Evolutionary conservation across 2,797 vertebrate species (phyloP).

Genomic region (Yasuhikotakia modesta): DNA sequence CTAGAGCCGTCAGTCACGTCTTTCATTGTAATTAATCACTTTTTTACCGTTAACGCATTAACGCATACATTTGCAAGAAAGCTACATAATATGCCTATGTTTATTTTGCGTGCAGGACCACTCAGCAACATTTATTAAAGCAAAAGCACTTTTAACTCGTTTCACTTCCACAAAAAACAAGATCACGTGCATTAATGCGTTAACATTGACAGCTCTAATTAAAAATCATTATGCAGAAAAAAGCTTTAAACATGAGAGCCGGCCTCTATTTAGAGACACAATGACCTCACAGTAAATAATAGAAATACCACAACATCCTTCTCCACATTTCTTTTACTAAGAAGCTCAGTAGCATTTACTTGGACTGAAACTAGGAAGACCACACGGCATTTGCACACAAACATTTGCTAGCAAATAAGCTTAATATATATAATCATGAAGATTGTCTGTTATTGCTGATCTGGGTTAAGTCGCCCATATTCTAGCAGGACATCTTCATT

Average conservation of each 20-base stretch:
- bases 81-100: background rate
- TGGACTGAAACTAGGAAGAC: conserved; percentile 64
- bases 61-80: background rate
- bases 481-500: conserved; percentile 76
- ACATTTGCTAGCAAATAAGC: conserved; percentile 68
- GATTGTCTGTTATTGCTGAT: conserved; percentile 83
- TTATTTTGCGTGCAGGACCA: background rate
- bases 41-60: background rate
- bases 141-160: background rate
- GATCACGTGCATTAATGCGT: background rate
- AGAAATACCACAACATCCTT: conserved; percentile 32
- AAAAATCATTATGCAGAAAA: background rate
- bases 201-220: background rate
- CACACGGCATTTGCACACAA: conserved; percentile 60
- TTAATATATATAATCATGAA: conserved; percentile 74
- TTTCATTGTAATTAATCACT: background rate
- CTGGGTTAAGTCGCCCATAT: conserved; percentile 67
- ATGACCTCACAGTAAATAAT: conserved; percentile 29
- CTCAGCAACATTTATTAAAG: background rate
- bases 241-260: conserved; percentile 36
- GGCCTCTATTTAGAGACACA: conserved; percentile 9
- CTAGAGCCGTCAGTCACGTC: no score
- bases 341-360: conserved; percentile 39
- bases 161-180: background rate
- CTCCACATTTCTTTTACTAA: conserved; percentile 36